Conservation (phyloP, 2,797 vertebrate species). For the Oreochromis mossambicus region DNA sequence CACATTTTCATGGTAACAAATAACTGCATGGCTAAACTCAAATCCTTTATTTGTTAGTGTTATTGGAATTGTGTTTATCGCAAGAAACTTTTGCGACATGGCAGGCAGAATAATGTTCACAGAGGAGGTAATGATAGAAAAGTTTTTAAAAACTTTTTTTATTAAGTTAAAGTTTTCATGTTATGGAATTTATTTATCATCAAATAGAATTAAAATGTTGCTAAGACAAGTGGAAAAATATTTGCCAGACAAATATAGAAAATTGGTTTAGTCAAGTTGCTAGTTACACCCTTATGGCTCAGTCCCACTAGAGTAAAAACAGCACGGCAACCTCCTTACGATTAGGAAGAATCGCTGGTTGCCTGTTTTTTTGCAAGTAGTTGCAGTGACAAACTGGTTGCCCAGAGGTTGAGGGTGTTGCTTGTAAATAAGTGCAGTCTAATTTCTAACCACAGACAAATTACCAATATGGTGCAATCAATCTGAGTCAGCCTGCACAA, state of each 20-base stretch:
- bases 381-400: neutral
- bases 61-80: neutral
- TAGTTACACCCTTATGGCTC: neutral
- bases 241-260: neutral
- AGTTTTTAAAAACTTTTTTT: neutral
- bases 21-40: neutral
- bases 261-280: neutral
- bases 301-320: neutral
- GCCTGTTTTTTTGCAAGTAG: neutral
- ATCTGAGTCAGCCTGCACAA: neutral
- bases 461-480: rapidly evolving
- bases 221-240: neutral
- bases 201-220: neutral
- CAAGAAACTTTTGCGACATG: neutral
- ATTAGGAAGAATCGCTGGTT: neutral
- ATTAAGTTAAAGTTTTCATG: neutral
- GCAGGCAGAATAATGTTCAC: neutral
- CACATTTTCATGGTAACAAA: neutral
- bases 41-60: neutral
- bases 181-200: neutral
- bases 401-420: neutral
- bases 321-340: neutral
- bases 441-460: neutral
- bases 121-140: neutral
- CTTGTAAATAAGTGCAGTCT: rapidly evolving